Base-by-base conservation (phyloP, 2,113 vertebrate genomes). In the Hystrix brachyura region DNA sequence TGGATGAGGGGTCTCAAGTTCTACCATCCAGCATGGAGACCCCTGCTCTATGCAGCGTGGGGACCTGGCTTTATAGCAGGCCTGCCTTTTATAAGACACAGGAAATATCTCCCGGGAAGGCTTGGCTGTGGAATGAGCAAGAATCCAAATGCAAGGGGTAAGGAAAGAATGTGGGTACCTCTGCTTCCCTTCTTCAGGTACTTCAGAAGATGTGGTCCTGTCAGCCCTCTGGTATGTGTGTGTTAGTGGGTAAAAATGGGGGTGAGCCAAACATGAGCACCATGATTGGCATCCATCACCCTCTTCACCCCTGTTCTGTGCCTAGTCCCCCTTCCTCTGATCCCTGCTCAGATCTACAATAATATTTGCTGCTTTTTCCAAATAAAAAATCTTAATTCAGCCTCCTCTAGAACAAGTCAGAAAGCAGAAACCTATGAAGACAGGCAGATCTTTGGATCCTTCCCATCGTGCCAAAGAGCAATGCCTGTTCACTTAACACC, bases 221-320 rank as follows among this genome's bases (percentile, higher is more conserved):
- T 51, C 21, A 15, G 51, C 25, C n/a, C 1, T 69, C 1, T 0
- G 25, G 38, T 25, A 13, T 8, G 23, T 23, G 25, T 67, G 48
- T 79, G n/a, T 81, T 43, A 25, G 71, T 3, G 3, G 23, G 59
- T 53, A 34, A 12, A 38, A 11, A 53, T 9, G 46, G 17, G 17
- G 51, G 85, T 4, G 10, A 32, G 53, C 27, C 27, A 5, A 1
- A 1, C 25, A 18, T 29, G 13, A 53, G 9, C 57, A 17, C n/a
- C 18, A 0, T 21, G 18, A 48, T 0, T 17, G 59, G 59, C 62
- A 27, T 18, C 57, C 12, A 2, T 0, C 34, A 19, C 15, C 51
- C 15, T 64, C 62, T 62, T 34, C 43, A 6, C 10, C 23, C 43
- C 60, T n/a, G 1, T 5, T 29, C 17, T 9, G 8, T 6, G 43